A percentile compares a stretch with the other conserved stretches of the same genome.
phyloP scores from a whole-genome alignment of 2,888 invertebrate species.

The Aphodius granarius region DNA sequence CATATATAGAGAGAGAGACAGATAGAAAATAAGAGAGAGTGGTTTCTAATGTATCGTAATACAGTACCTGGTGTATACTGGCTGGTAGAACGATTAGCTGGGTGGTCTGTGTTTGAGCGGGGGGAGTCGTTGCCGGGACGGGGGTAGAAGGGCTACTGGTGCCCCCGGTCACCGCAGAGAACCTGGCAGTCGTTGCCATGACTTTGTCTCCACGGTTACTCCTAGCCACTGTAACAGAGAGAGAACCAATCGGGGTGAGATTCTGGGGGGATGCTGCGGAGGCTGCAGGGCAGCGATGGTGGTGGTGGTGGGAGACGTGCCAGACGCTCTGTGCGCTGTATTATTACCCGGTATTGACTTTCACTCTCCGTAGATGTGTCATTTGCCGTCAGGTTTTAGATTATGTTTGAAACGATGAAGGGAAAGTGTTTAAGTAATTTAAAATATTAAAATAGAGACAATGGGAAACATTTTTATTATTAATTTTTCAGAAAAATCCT shows the following conservation, averaged over 20 bases:
- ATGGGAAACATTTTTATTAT: too few species aligned
- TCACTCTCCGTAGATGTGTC: not conserved
- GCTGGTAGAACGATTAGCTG: slow-evolving; percentile 55
- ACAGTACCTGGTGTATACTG: slow-evolving; percentile 54
- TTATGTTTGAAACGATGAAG: too few species aligned
- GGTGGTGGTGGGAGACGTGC: not conserved
- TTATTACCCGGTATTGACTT: not conserved
- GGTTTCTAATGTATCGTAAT: slow-evolving; percentile 15
- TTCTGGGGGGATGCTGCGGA: not conserved
- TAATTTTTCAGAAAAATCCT: too few species aligned
- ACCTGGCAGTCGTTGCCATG: slow-evolving; percentile 62
- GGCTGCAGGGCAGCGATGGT: not conserved
- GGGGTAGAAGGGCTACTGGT: slow-evolving; percentile 53
- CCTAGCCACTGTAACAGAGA: slow-evolving; percentile 48
- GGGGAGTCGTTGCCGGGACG: slow-evolving; percentile 52
- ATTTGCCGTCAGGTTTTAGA: too few species aligned
- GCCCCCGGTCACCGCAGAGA: slow-evolving; percentile 56
- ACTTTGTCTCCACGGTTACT: slow-evolving; percentile 53
- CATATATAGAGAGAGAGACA: not conserved
- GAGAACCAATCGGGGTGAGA: not conserved
- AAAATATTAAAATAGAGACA: too few species aligned
- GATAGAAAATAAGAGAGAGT: slow-evolving; percentile 30
- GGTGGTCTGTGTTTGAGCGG: slow-evolving; percentile 52
- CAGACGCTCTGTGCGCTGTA: not conserved
- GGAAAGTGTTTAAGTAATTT: too few species aligned